Base-by-base conservation (phyloP, 2,113 vertebrate genomes). In the Bettongia penicillata region DNA sequence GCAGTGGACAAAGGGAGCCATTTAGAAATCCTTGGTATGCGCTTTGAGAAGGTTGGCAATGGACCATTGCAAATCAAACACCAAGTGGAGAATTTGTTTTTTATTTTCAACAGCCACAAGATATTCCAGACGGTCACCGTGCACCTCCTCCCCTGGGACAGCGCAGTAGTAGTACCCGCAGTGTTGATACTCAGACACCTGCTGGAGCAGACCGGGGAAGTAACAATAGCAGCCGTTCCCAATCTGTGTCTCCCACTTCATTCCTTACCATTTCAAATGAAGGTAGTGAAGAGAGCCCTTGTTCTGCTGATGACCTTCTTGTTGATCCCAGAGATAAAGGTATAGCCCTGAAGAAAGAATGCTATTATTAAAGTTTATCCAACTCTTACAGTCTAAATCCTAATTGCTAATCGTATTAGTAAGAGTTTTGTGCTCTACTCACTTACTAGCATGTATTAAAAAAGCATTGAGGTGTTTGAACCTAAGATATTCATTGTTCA, bases 111-210 rank as follows among this genome's bases (percentile, higher is more conserved):
- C 98, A 99, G 99, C 99, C 99, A 9, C 99, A 99, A 97, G 99
- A 99, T 84, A 99, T 99, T 96, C 99, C 99, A 19, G 99, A 99
- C 3, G 99, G 99, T 92, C 99, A 99, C 95, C 99, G 99, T 0
- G 99, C 99, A 0, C 99, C 99, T 0, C 99, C 99, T 0, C 99
- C 99, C 0, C 68, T 99, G 16, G 99, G 98, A 0, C 99, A 98
- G 98, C 99, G 99, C 97, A 99, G 99, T 95, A 99, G 99, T 98
- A 99, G 99, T 98, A 99, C 99, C 0, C 99, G 99, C 97, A 99
- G 99, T 98, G 99, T 99, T 8, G 99, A 99, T 96, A 99, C 99
- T 0, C 99, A 99, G 96, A 99, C 99, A 0, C 99, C 99, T 0
- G 99, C 99, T 0, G 99, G 99, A 12, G 99, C 99, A 4, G 99